Percentiles rank a stretch among this genome's conserved stretches.
Conservation (phyloP, 2,797 vertebrate species). For the Kryptopterus vitreolus region DNA sequence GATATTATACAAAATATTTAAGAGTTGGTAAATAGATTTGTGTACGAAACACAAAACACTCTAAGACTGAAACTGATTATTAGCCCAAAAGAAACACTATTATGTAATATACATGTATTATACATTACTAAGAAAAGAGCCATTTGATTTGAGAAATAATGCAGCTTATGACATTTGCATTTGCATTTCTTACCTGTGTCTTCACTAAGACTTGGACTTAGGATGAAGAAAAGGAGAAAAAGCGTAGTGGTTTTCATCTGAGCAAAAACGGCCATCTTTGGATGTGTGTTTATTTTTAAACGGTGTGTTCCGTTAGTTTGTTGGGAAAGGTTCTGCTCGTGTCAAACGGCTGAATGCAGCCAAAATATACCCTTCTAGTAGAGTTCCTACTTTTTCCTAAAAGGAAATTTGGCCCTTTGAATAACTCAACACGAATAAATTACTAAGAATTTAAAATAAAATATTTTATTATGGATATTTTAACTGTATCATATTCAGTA, state of each 20-base stretch:
- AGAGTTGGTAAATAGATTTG: background rate
- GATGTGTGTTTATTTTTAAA: conserved; percentile 52
- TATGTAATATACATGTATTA: background rate
- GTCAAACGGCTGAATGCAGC: background rate
- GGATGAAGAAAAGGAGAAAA: conserved; percentile 30
- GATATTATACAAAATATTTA: background rate
- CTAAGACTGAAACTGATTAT: too few species aligned
- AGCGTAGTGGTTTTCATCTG: conserved; percentile 21
- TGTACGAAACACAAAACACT: background rate
- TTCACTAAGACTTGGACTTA: conserved; percentile 31
- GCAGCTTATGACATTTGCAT: background rate
- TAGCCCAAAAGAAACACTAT: background rate
- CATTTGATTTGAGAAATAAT: background rate
- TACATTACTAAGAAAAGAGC: background rate
- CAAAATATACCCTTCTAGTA: too few species aligned
- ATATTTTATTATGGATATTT: background rate
- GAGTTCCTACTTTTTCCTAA: too few species aligned
- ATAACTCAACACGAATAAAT: background rate
- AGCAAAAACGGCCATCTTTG: background rate
- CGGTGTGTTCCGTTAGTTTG: conserved; percentile 19
- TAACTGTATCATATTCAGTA: background rate
- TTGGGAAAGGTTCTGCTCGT: background rate
- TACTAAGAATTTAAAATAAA: background rate
- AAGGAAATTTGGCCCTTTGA: background rate
- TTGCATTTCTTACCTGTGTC: conserved; percentile 55